A percentile compares a stretch with the other conserved stretches of the same genome.
These are phyloP conservation scores for Nothocercus julius DNA, from an alignment of 2,113 vertebrate species.

Conservation along the genomic window DNA sequence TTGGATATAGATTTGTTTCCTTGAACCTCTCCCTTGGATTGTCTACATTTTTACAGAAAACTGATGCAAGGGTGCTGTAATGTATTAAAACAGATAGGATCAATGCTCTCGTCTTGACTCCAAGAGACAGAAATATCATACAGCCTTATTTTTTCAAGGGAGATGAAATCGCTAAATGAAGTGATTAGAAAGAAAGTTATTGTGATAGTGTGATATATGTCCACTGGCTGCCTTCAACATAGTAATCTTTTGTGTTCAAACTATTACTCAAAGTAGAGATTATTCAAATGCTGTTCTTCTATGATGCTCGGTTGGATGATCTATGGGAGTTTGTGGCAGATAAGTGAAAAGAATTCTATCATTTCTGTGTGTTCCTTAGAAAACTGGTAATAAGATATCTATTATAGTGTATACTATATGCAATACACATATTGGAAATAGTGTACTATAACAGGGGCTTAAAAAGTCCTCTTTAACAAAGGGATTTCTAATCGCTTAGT, in stretches of 20 bases:
- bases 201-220: constrained; percentile 31
- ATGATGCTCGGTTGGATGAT: not conserved
- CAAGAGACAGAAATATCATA: constrained; percentile 37
- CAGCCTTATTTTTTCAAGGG: constrained; percentile 19
- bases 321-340: not conserved
- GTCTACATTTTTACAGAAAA: not conserved
- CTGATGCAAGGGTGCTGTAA: not conserved
- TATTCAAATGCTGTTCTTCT: constrained; percentile 34
- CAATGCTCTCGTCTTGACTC: not conserved
- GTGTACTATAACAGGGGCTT: not conserved
- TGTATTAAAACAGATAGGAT: constrained; percentile 32
- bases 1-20: not conserved
- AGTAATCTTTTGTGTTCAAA: constrained; percentile 52
- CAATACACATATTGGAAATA: not conserved
- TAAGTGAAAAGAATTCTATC: not conserved
- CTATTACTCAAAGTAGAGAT: constrained; percentile 40
- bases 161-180: constrained; percentile 47
- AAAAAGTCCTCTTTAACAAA: not conserved
- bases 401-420: not conserved
- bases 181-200: constrained; percentile 46
- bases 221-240: constrained; percentile 28
- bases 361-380: not conserved
- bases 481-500: not conserved
- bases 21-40: not conserved
- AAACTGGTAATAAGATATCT: not conserved